phyloP scores from a whole-genome alignment of 2,888 invertebrate genomes.

The Pammene fasciana region DNA sequence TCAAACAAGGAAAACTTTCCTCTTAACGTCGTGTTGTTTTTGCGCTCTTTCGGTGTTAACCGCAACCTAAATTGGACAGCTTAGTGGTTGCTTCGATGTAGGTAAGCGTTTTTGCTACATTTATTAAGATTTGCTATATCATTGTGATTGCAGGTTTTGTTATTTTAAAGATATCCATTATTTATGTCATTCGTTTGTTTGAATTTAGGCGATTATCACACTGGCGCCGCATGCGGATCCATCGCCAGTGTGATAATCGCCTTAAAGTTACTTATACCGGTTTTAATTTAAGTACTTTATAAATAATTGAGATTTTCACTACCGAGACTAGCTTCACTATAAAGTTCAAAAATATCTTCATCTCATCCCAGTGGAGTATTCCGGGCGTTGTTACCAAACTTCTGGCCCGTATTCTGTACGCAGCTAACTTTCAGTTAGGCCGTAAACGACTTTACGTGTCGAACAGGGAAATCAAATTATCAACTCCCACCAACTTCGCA shows the following conservation, averaged over 20 bases:
- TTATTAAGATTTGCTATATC: background rate
- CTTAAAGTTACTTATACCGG: too few species aligned
- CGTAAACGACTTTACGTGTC: conserved; percentile 81
- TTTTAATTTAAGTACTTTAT: background rate
- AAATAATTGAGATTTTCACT: background rate
- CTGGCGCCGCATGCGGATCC: too few species aligned
- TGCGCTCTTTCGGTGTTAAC: conserved; percentile 52
- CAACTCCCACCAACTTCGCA: conserved; percentile 77
- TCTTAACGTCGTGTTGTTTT: conserved; percentile 62
- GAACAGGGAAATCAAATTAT: conserved; percentile 81
- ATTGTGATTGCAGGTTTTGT: background rate
- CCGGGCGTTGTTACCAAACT: conserved; percentile 60
- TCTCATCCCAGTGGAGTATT: conserved; percentile 43
- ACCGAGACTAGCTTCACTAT: background rate
- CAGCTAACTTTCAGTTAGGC: conserved; percentile 75
- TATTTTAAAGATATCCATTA: too few species aligned
- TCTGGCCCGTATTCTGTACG: conserved; percentile 64
- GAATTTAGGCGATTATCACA: too few species aligned
- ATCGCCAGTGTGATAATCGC: too few species aligned
- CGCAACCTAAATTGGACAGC: conserved; percentile 56
- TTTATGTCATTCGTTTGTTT: too few species aligned
- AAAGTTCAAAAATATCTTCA: conserved; percentile 7
- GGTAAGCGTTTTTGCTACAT: conserved; percentile 30
- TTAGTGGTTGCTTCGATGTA: conserved; percentile 47
- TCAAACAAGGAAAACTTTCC: conserved; percentile 68